These are phyloP conservation scores for Drosophila paranaensis DNA, from an alignment of 2,888 invertebrate genomes.

Conservation along the genomic window DNA sequence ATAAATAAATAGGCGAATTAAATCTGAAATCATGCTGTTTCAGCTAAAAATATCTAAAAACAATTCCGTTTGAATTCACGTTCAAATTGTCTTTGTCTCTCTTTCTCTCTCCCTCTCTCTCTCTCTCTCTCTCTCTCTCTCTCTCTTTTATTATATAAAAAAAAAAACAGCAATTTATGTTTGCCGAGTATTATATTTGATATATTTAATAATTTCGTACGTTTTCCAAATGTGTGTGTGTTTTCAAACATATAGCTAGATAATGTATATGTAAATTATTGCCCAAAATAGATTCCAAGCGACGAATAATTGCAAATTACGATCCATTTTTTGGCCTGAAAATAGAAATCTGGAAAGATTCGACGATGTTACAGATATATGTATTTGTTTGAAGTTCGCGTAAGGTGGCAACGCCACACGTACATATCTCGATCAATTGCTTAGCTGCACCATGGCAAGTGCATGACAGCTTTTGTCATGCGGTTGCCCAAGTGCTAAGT, in stretches of 20 bases:
- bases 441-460: constrained; percentile 2
- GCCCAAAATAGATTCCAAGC: constrained; percentile 7
- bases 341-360: not conserved
- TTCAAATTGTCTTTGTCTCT: not conserved
- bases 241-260: not conserved
- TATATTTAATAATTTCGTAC: constrained; percentile 1
- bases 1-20: constrained; percentile 10
- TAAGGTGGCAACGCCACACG: not conserved
- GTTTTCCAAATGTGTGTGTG: not conserved
- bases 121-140: not conserved
- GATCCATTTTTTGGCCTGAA: not conserved
- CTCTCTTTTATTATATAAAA: not conserved
- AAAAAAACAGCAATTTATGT: constrained; percentile 1
- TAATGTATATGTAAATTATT: not conserved
- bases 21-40: not conserved
- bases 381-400: not conserved
- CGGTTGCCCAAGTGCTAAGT: constrained; percentile 1
- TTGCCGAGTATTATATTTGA: constrained; percentile 4
- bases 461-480: constrained; percentile 1
- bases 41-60: constrained; percentile 3
- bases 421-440: not conserved
- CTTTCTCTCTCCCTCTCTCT: not conserved
- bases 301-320: constrained; percentile 6
- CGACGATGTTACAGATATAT: not conserved
- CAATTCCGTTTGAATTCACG: not conserved